Base-by-base conservation (phyloP, 2,113 vertebrate species). In the Polypterus bichir region DNA sequence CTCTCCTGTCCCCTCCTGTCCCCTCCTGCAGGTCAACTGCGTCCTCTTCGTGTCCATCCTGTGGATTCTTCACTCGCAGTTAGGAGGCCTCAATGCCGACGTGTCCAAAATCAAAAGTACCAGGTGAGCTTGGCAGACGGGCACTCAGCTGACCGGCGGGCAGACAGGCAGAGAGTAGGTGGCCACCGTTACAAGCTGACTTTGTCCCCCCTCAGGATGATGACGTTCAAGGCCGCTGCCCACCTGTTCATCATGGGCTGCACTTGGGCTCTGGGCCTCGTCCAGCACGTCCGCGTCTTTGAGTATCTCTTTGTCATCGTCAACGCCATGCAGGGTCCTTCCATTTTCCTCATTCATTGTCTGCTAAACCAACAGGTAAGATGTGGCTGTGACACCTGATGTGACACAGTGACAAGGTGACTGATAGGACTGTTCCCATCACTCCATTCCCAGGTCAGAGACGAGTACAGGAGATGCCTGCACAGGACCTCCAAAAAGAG, bases 321-420 rank as follows among this genome's bases (percentile, higher is more conserved):
- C 72, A 83, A 83, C 58, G 81, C 78, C 64, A 59, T 79, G 8
- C 78, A 81, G 59, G 81, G 79, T 1, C 1, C 62, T 9, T 77
- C 78, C 71, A 76, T 83, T 68, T 83, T 81, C 49, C 3, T 77
- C 59, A 74, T 82, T 11, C 75, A 82, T 52, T 83, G 81, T 54
- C 59, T 82, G 52, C 73, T 81, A 54, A 81, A 61, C 63, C 68
- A 27, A 49, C 80, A 83, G 78, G 81, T 80, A 4, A 27, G 27
- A 27, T 27, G 27, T 27, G 27, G 27, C 27, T 27, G 27, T 27
- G 27, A 27, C 27, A 27, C 27, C 27, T 27, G 27, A 27, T 27
- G 27, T 27, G 27, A 27, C 27, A 27, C 27, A 27, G 27, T 27
- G 27, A 27, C 27, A 27, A 27, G 27, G 27, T 27, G 27, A 27